Base-by-base conservation (phyloP, 37 sponge, comb jelly and placozoan genomes). In the Mnemiopsis leidyi region DNA sequence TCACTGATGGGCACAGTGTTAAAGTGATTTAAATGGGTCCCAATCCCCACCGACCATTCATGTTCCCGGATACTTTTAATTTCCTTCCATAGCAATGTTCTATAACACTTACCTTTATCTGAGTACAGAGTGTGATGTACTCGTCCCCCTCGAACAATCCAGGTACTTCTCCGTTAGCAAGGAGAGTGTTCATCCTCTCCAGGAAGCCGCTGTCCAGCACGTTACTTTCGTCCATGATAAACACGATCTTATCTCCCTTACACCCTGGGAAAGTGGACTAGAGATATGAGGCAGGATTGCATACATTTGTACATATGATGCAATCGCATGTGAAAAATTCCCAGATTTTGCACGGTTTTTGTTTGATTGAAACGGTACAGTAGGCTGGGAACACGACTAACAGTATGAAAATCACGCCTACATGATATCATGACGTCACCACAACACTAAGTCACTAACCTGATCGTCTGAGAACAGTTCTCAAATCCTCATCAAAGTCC, bases 81-180 rank as follows among this genome's bases (percentile, higher is more conserved):
- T n/a, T n/a, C n/a, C n/a, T n/a, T n/a, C n/a, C n/a, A n/a, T n/a
- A n/a, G n/a, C n/a, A n/a, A n/a, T n/a, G n/a, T n/a, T n/a, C n/a
- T n/a, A n/a, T 61, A n/a, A 26, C 24, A 16, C 76, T 26, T 7
- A 73, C 76, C 93, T 98, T 98, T 61, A 97, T 97, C 94, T 98
- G 98, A 0, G 98, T 98, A 96, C 97, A 97, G 38, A 98, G 94
- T 0, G 97, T 96, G 24, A 95, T 96, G 94, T 90, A 96, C 93
- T 98, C 98, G 93, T 98, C 98, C 0, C 96, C 97, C 69, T 98
- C 98, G 94, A 98, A 98, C 73, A 98, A 85, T 61, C 98, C 98
- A 25, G 98, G 98, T 0, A 98, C 97, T 94, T 98, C 97, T 95
- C 98, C 98, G 94, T 98, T 98, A 40, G 98, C 98, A 36, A 98